A percentile compares a stretch with the other conserved stretches of the same genome.
Conservation (phyloP, 92 coral and sea anemone species). For the Diadumene lineata region DNA sequence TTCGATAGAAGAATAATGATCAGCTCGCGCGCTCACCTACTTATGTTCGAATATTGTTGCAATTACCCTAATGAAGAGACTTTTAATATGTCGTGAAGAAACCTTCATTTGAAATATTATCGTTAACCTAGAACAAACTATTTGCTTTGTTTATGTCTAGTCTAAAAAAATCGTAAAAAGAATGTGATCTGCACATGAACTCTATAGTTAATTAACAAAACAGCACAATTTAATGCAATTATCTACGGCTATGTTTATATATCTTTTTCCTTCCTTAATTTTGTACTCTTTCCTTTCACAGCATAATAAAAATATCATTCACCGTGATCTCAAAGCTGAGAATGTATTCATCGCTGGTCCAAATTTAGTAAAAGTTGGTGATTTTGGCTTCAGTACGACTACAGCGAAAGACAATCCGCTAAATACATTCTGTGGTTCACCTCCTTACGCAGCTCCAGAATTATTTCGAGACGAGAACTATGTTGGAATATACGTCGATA, state of each 20-base stretch:
- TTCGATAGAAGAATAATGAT: background rate
- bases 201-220: background rate
- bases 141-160: background rate
- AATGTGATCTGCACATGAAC: background rate
- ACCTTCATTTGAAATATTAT: background rate
- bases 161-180: background rate
- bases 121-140: background rate
- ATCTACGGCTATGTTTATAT: background rate
- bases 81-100: background rate
- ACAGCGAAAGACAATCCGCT: conserved; percentile 79
- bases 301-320: conserved; percentile 94
- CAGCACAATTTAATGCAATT: background rate
- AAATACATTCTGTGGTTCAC: conserved; percentile 98
- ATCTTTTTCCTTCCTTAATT: background rate
- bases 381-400: conserved; percentile 95
- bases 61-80: background rate
- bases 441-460: conserved; percentile 99
- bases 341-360: conserved; percentile 96
- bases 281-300: conserved; percentile 24
- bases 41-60: background rate
- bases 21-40: background rate
- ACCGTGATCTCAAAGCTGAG: conserved; percentile 97
- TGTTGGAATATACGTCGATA: conserved; percentile 89
- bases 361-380: conserved; percentile 94
- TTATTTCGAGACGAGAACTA: conserved; percentile 95